Evolutionary conservation across 2,888 invertebrate species (phyloP).

Genomic region (Synanthedon tipuliformis): DNA sequence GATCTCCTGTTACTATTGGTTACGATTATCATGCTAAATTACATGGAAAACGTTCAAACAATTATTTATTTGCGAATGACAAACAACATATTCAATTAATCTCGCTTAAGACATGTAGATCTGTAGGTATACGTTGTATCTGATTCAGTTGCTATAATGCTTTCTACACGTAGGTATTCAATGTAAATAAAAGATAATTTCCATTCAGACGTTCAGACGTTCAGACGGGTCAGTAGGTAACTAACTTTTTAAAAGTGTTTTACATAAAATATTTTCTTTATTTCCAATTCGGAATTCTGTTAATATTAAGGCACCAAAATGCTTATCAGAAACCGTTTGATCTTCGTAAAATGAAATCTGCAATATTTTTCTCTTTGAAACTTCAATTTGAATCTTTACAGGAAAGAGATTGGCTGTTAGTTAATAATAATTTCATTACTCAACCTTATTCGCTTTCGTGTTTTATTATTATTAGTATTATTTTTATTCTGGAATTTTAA

Average conservation of each 20-base stretch:
- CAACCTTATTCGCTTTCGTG: background rate
- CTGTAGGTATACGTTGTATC: no score
- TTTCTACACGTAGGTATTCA: no score
- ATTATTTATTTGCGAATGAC: background rate
- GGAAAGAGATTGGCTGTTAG: background rate
- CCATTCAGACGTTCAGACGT: no score
- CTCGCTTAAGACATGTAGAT: background rate
- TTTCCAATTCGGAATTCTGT: background rate
- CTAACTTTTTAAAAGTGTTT: background rate
- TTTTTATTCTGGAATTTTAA: no score
- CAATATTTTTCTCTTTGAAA: background rate
- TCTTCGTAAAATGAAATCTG: background rate
- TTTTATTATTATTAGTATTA: background rate
- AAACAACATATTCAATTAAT: background rate
- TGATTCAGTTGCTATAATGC: no score
- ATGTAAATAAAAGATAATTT: no score
- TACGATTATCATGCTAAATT: conserved; percentile 4
- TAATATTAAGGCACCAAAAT: background rate
- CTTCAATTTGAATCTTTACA: background rate
- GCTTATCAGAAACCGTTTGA: background rate
- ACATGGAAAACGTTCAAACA: background rate
- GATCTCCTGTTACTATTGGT: conserved; percentile 25
- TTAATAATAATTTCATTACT: background rate
- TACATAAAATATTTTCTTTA: background rate
- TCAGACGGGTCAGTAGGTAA: background rate